A percentile compares a stretch with the other conserved stretches of the same genome.
phyloP scores from a whole-genome alignment of 2,113 vertebrate genomes.

The Carlito syrichta region DNA sequence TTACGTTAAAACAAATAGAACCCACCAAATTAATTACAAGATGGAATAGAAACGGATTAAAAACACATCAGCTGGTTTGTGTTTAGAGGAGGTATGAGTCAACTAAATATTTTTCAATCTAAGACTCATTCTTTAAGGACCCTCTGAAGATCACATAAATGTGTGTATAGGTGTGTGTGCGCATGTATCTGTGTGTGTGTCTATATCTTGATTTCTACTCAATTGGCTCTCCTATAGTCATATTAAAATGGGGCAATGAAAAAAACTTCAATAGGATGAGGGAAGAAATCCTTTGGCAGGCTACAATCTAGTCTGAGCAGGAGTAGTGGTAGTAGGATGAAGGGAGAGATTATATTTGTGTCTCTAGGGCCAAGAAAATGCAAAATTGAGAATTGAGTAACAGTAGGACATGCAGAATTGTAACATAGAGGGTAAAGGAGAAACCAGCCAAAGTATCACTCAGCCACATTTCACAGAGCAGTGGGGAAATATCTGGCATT shows the following conservation, averaged over 20 bases:
- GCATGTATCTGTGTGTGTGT: not conserved
- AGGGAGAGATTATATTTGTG: constrained; percentile 37
- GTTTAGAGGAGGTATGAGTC: not conserved
- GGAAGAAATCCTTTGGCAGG: constrained; percentile 19
- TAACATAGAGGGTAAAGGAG: constrained; percentile 61
- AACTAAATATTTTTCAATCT: constrained; percentile 25
- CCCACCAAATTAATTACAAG: constrained; percentile 47
- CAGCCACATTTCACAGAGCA: constrained; percentile 62
- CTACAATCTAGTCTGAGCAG: constrained; percentile 51
- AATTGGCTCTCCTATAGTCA: constrained; percentile 38
- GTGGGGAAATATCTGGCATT: constrained; percentile 29
- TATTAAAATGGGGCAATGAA: constrained; percentile 26
- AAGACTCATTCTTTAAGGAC: constrained; percentile 36
- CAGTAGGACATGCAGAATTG: constrained; percentile 69
- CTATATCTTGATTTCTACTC: constrained; percentile 39
- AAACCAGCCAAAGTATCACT: constrained; percentile 52
- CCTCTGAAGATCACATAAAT: constrained; percentile 21
- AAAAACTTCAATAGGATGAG: not conserved
- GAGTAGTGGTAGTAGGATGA: not conserved
- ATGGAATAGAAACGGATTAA: constrained; percentile 48
- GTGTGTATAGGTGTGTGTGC: not conserved
- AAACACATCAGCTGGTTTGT: constrained; percentile 39
- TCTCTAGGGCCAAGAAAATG: constrained; percentile 63
- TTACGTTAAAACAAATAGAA: constrained; percentile 47
- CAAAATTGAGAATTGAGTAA: constrained; percentile 37